Conservation (phyloP, 1,140 invertebrate species). For the Saccostrea echinata region DNA sequence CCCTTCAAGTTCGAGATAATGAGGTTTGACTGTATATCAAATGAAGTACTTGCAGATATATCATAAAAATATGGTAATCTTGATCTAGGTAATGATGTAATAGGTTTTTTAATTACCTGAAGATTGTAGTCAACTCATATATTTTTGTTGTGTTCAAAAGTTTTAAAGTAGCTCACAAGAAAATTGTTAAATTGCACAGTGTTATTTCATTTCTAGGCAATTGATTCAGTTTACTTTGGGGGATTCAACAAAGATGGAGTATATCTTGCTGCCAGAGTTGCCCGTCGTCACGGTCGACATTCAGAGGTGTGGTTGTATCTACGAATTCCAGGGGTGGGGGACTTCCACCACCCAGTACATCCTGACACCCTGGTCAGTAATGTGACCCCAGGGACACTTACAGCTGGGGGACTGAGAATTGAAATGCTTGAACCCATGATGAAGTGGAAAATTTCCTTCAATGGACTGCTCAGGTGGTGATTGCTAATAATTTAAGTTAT, state of each 20-base stretch:
- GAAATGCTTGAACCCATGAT: constrained; percentile 81
- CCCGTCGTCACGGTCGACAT: constrained; percentile 58
- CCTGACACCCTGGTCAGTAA: constrained; percentile 79
- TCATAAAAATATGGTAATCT: no score
- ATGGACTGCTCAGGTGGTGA: constrained; percentile 81
- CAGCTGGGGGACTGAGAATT: constrained; percentile 83
- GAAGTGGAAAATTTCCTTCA: constrained; percentile 83
- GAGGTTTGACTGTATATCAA: no score
- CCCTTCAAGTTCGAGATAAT: no score
- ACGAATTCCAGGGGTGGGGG: constrained; percentile 66
- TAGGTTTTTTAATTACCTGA: no score
- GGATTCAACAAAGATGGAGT: constrained; percentile 64
- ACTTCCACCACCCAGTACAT: constrained; percentile 74
- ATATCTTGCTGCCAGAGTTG: constrained; percentile 61
- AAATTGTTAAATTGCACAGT: not conserved
- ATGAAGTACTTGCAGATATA: no score
- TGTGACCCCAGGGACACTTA: constrained; percentile 79
- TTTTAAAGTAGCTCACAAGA: not conserved
- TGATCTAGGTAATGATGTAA: no score
- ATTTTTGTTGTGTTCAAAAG: not conserved
- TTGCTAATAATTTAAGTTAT: no score
- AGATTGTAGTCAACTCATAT: not conserved
- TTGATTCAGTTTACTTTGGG: constrained; percentile 70
- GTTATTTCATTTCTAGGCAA: constrained; percentile 58
- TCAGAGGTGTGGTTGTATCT: constrained; percentile 71